Conservation (phyloP, 2,113 vertebrate genomes). For the Dasyornis broadbenti region DNA sequence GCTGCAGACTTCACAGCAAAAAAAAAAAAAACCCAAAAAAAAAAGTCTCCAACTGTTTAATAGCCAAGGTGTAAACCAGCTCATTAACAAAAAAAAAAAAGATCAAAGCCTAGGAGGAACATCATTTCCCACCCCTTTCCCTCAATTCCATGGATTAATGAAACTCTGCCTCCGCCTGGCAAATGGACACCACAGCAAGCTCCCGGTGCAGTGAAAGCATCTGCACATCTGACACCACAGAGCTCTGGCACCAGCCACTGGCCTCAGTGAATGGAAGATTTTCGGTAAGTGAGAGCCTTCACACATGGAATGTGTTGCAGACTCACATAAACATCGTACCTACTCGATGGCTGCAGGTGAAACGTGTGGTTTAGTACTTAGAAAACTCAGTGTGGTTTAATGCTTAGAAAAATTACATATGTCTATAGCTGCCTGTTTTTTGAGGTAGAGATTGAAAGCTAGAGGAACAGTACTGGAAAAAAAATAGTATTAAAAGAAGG, state of each 20-base stretch:
- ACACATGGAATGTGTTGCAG: constrained; percentile 8
- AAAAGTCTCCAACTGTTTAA: background rate
- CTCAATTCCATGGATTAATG: background rate
- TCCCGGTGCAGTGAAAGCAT: background rate
- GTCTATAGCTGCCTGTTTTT: background rate
- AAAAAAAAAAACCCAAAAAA: background rate
- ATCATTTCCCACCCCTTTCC: background rate
- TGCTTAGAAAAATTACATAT: background rate
- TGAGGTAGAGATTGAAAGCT: background rate
- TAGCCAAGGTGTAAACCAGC: background rate
- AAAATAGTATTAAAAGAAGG: background rate
- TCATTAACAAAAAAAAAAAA: background rate
- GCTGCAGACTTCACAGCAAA: background rate
- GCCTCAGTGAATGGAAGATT: background rate
- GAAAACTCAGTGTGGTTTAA: background rate
- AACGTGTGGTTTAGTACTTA: background rate
- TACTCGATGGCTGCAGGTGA: background rate
- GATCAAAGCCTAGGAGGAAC: background rate
- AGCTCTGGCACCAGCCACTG: background rate
- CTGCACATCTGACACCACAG: background rate
- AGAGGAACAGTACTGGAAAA: background rate
- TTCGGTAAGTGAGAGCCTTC: background rate
- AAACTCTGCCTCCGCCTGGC: constrained; percentile 7
- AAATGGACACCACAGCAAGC: background rate
- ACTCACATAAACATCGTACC: background rate